A percentile compares a stretch with the other conserved stretches of the same genome.
Conservation (phyloP, 2,113 vertebrate genomes). For the Ophiodon elongatus region DNA sequence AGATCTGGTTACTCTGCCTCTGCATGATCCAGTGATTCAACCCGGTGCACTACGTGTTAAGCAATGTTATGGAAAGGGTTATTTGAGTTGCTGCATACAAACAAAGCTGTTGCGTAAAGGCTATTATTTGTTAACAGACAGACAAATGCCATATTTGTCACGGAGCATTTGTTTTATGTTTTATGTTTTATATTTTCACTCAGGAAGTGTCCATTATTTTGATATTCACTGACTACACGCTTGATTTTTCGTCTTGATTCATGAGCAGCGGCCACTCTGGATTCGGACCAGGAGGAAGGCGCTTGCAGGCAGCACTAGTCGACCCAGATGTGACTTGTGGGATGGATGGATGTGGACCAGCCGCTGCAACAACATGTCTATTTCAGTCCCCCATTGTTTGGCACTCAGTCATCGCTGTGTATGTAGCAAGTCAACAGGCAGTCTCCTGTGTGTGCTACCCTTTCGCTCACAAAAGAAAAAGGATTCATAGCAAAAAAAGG, state of each 20-base stretch:
- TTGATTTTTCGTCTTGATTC: constrained; percentile 36
- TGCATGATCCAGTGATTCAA: constrained; percentile 25
- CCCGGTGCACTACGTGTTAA: neutral
- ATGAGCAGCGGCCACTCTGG: constrained; percentile 37
- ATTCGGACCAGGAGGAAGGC: neutral
- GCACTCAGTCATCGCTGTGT: constrained; percentile 69
- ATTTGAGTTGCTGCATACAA: neutral
- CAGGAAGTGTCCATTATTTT: constrained; percentile 9
- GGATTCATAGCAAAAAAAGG: constrained; percentile 28
- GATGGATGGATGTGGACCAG: constrained; percentile 69
- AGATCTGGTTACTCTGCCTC: constrained; percentile 30
- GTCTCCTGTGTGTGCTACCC: constrained; percentile 51
- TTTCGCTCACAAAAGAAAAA: constrained; percentile 57
- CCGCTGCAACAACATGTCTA: constrained; percentile 72
- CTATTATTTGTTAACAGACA: constrained; percentile 4
- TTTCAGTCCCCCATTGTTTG: constrained; percentile 80
- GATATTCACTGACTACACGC: neutral
- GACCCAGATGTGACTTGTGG: constrained; percentile 66
- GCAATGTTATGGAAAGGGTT: constrained; percentile 12
- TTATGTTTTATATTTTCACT: neutral
- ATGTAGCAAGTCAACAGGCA: constrained; percentile 61
- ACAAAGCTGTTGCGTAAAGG: neutral
- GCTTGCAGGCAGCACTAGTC: constrained; percentile 33
- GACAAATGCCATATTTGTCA: neutral
- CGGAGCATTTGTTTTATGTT: neutral